Percentiles rank a stretch among this genome's conserved stretches.
phyloP scores from a whole-genome alignment of 2,113 vertebrate genomes.

The Pithys albifrons region DNA sequence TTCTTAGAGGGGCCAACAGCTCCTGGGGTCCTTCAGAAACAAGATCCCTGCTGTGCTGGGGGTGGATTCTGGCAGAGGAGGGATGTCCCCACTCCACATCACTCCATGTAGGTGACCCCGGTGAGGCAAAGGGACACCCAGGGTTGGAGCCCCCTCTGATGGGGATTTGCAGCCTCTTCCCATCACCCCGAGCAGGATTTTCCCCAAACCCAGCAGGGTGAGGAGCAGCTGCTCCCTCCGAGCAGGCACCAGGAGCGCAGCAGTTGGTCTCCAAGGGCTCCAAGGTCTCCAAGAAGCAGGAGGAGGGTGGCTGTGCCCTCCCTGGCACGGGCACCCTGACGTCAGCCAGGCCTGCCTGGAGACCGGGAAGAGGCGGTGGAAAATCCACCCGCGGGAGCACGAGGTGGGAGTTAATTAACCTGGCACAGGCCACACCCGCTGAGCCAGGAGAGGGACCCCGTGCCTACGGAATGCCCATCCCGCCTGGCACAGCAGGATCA shows the following conservation, averaged over 20 bases:
- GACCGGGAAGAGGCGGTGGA: neutral
- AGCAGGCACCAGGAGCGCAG: neutral
- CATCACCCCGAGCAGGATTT: neutral
- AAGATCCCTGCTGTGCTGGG: neutral
- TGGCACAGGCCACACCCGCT: neutral
- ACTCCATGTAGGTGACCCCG: neutral
- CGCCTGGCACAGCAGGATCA: fast-evolving
- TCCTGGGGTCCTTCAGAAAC: neutral
- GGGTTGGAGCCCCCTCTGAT: neutral
- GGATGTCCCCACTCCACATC: fast-evolving
- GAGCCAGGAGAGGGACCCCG: fast-evolving
- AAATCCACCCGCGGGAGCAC: neutral
- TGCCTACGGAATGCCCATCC: neutral
- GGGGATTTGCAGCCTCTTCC: neutral
- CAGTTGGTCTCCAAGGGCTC: constrained; percentile 32
- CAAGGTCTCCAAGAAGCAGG: constrained; percentile 28
- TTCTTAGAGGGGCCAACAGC: neutral
- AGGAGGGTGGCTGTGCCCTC: constrained; percentile 28
- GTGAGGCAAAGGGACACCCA: fast-evolving
- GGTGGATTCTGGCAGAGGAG: neutral
- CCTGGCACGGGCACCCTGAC: constrained; percentile 58
- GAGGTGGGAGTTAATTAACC: neutral
- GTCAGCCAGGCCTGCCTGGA: constrained; percentile 62
- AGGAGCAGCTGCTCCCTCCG: neutral
- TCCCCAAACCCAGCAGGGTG: neutral